These are phyloP conservation scores for Sinella curviseta DNA, from an alignment of 1,140 invertebrate genomes.

Conservation along the genomic window DNA sequence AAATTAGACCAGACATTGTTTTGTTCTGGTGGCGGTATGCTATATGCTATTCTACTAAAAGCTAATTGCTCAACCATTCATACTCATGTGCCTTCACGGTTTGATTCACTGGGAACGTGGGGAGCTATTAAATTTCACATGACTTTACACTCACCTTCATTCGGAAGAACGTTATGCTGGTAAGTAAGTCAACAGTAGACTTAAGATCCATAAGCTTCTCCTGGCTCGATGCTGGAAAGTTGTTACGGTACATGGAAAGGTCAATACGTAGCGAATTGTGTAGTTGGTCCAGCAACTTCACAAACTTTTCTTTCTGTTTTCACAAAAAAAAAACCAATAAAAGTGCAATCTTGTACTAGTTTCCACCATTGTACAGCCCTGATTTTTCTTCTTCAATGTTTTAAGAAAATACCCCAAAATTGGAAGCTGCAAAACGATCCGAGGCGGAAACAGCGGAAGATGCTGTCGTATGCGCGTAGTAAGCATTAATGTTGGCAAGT, in stretches of 20 bases:
- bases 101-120: too few species aligned
- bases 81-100: too few species aligned
- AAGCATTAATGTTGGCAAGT: slow-evolving; percentile 98
- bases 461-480: slow-evolving; percentile 99
- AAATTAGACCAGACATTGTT: too few species aligned
- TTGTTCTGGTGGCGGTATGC: background rate
- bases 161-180: slow-evolving; percentile 99
- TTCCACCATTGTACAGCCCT: background rate
- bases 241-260: slow-evolving; percentile 98
- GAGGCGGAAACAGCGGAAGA: slow-evolving; percentile 96
- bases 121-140: too few species aligned
- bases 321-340: slow-evolving; percentile 52
- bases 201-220: slow-evolving; percentile 98
- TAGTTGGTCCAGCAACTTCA: slow-evolving; percentile 95
- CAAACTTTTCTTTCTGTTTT: slow-evolving; percentile 99
- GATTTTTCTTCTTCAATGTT: background rate
- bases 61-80: background rate
- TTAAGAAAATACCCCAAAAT: slow-evolving; percentile 84
- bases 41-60: background rate
- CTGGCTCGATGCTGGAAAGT: slow-evolving; percentile 95
- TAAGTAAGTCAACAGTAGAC: slow-evolving; percentile 96
- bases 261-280: slow-evolving; percentile 98
- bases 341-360: background rate
- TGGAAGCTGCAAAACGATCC: slow-evolving; percentile 97
- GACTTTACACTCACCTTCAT: slow-evolving; percentile 90